phyloP scores from a whole-genome alignment of 2,113 vertebrate genomes.

The Melanotaenia duboulayi region DNA sequence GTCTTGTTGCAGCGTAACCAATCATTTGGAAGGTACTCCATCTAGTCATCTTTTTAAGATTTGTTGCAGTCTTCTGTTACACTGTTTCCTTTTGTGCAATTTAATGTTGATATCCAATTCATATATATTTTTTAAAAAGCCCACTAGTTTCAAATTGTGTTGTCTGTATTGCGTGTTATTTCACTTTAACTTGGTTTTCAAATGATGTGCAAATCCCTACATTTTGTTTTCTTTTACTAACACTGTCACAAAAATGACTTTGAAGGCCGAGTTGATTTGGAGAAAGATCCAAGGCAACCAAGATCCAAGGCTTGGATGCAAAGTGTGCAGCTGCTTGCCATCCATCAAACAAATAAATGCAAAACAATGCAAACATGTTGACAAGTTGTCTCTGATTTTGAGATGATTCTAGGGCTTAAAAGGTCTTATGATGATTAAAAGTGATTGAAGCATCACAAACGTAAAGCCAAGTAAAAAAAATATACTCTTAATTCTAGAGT shows the following conservation, averaged over 20 bases:
- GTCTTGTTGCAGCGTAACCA: background rate
- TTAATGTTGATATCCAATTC: too few species aligned
- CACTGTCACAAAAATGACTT: background rate
- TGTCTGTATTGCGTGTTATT: background rate
- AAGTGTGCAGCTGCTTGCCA: slow-evolving; percentile 62
- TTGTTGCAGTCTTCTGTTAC: too few species aligned
- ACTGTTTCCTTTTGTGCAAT: background rate
- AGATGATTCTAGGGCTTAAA: slow-evolving; percentile 1
- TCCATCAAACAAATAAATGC: slow-evolving; percentile 78
- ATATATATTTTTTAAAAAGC: background rate
- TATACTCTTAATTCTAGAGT: too few species aligned
- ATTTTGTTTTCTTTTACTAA: background rate
- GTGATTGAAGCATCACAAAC: too few species aligned
- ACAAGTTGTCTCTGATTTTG: slow-evolving; percentile 13
- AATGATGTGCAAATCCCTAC: background rate
- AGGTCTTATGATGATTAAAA: too few species aligned
- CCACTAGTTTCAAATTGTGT: background rate
- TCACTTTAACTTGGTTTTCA: background rate
- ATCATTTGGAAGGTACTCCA: background rate
- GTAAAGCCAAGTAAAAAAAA: too few species aligned
- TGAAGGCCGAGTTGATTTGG: background rate
- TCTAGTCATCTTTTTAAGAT: background rate
- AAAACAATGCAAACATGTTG: slow-evolving; percentile 76
- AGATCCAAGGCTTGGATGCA: slow-evolving; percentile 64
- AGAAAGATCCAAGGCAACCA: slow-evolving; percentile 42